These are phyloP conservation scores for Andricus quercusramuli DNA, from an alignment of 2,888 invertebrate genomes.

Conservation along the genomic window DNA sequence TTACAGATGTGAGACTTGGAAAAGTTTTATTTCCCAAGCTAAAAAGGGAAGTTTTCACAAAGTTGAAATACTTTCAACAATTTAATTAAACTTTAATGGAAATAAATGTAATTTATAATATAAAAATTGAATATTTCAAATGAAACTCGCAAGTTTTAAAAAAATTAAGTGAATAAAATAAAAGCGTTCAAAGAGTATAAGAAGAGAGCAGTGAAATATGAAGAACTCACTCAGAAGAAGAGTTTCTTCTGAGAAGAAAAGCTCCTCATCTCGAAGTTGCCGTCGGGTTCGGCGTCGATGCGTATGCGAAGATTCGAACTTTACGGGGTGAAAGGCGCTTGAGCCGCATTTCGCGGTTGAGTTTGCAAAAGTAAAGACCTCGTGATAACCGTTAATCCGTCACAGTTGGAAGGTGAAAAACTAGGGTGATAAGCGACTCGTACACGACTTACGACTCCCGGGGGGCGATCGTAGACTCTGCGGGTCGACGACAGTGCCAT, in stretches of 20 bases:
- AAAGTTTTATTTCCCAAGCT: background rate
- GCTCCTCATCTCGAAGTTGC: constrained; percentile 5
- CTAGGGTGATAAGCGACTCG: background rate
- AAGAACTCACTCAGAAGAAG: too few relatives aligned
- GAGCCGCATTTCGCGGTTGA: constrained; percentile 25
- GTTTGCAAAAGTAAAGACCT: background rate
- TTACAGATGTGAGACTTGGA: background rate
- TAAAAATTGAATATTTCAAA: too few relatives aligned
- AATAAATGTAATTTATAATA: too few relatives aligned
- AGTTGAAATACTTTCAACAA: background rate
- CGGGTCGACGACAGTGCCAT: constrained; percentile 1
- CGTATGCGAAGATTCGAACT: background rate
- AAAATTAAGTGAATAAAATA: background rate
- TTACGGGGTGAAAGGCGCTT: background rate
- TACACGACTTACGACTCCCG: constrained; percentile 2
- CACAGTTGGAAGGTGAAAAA: constrained; percentile 8
- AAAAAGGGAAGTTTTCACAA: background rate
- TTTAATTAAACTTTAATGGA: too few relatives aligned
- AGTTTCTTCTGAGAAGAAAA: background rate
- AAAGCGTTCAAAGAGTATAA: background rate
- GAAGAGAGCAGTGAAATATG: background rate
- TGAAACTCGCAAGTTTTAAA: background rate
- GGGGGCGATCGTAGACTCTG: background rate
- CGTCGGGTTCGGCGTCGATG: background rate
- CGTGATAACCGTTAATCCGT: constrained; percentile 15